A percentile compares a stretch with the other conserved stretches of the same genome.
phyloP scores from a whole-genome alignment of 2,797 vertebrate species.

The Miichthys miiuy region DNA sequence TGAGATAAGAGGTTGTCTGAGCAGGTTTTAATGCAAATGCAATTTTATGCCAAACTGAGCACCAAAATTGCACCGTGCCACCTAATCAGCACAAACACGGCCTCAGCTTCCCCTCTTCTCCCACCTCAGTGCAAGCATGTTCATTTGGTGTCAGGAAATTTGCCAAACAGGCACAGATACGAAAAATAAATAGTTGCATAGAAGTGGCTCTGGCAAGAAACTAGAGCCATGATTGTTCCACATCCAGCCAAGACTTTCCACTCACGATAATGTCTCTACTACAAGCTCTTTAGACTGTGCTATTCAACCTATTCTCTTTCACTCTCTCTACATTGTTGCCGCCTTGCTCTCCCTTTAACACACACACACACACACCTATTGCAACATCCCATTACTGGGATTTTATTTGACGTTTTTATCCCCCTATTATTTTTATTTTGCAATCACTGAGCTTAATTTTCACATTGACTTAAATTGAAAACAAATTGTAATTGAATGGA shows the following conservation, averaged over 20 bases:
- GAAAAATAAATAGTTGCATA: neutral
- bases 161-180: neutral
- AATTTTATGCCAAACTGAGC: too few relatives aligned
- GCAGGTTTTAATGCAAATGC: too few relatives aligned
- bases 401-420: neutral
- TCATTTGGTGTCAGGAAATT: neutral
- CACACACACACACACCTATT: neutral
- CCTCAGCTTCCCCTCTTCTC: neutral
- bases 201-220: too few relatives aligned
- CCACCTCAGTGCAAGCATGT: neutral
- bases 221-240: neutral
- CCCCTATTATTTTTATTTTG: neutral
- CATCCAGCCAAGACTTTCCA: neutral
- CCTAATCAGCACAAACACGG: too few relatives aligned
- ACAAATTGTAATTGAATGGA: conserved; percentile 1
- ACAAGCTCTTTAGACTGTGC: neutral
- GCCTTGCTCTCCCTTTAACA: neutral
- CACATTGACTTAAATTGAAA: conserved; percentile 11
- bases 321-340: neutral
- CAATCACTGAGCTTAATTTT: conserved; percentile 10
- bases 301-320: neutral
- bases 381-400: neutral
- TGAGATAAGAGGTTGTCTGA: too few relatives aligned
- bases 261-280: neutral
- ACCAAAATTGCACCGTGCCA: too few relatives aligned